Base-by-base conservation (phyloP, 2,113 vertebrate genomes). In the Benitochromis conjunctus region DNA sequence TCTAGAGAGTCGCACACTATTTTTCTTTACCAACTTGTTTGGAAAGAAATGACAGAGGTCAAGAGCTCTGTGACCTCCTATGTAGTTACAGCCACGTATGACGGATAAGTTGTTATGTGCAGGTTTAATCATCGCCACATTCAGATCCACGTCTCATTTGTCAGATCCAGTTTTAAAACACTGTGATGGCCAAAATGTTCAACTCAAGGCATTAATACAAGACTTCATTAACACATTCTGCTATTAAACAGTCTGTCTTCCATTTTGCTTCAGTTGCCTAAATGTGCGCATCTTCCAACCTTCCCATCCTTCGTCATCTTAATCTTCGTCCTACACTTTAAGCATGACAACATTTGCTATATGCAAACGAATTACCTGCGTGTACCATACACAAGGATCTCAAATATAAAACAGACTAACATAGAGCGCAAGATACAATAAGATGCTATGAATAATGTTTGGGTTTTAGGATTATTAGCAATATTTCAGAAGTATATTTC, bases 401-500 rank as follows among this genome's bases (percentile, higher is more conserved):
- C 2, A 18, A 76, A 58, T 2, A 76, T 4, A 64, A 46, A 38
- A 48, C 3, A 74, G 12, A 74, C 2, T 0, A 19, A 1, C 24
- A 12, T 19, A 74, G 24, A 19, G 24, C 26, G 16, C 16, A 51
- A 74, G 26, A 31, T 10, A 31, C 69, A 29, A 29, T 51, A 5
- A 29, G 12, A 43, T 3, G 16, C 34, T 7, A 29, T 56, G 3
- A n/a, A 82, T 56, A 26, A 41, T 41, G 16, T 43, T 69, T 55
- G 56, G 48, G n/a, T 53, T 41, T 31, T 5, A 55, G 31, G 14
- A 1, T 76, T n/a, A 51, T 9, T 31, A 51, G 69, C 16, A 74
- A 34, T 16, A 16, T 31, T 12, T 9, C 11, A 24, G 16, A 4
- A 26, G 18, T n/a, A n/a, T n/a, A n/a, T n/a, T n/a, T 83, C 48